Evolutionary conservation across 2,797 vertebrate species (phyloP).

Genomic region (Alcedo atthis): DNA sequence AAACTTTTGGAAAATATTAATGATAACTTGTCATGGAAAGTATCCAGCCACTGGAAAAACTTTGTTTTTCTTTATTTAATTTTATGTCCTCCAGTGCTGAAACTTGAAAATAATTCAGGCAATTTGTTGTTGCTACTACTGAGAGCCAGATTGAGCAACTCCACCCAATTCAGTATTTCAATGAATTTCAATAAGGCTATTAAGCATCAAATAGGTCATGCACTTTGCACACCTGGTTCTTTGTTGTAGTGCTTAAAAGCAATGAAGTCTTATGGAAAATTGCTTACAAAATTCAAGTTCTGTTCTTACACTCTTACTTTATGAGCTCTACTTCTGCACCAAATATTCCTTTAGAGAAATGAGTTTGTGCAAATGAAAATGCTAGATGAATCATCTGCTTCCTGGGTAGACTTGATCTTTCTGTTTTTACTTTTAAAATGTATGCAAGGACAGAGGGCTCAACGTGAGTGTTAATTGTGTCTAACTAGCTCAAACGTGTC

Average conservation of each 20-base stretch:
- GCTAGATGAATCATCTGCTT: neutral
- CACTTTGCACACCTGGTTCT: conserved; percentile 40
- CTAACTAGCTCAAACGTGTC: neutral
- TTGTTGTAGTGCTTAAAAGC: neutral
- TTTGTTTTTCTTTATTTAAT: no score
- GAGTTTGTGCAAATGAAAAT: neutral
- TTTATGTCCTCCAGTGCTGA: neutral
- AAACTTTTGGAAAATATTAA: neutral
- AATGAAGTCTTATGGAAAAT: neutral
- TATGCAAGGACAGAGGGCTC: neutral
- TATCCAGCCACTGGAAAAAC: neutral
- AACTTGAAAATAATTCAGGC: conserved; percentile 20
- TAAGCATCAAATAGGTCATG: neutral
- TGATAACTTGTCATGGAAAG: neutral
- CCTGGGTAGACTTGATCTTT: neutral
- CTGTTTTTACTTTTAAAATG: neutral
- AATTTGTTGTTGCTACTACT: neutral
- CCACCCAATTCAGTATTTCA: neutral
- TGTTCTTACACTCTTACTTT: neutral
- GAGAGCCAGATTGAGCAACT: neutral
- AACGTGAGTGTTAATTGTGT: neutral
- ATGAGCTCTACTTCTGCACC: neutral
- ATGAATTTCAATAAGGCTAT: conserved; percentile 13
- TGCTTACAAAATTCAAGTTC: neutral
- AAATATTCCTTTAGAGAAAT: neutral